Base-by-base conservation (phyloP, 2,888 invertebrate genomes). In the Sinelater perroti region DNA sequence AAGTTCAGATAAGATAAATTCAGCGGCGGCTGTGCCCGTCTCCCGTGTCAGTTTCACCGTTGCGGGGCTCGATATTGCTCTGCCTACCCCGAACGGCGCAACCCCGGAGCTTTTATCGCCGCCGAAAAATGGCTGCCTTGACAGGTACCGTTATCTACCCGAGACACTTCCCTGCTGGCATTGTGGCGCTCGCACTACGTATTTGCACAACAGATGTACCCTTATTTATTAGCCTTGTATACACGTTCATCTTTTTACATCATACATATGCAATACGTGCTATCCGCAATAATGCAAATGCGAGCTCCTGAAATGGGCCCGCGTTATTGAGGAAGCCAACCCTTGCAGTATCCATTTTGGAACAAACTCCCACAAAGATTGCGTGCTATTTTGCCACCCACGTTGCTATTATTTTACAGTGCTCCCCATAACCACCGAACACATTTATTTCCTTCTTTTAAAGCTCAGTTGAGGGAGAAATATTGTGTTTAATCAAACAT, bases 71-170 rank as follows among this genome's bases (percentile, higher is more conserved):
- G 40, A 47, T 45, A 46, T 46, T 53, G 33, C 46, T 24, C 53
- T 53, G 46, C 31, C 31, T 31, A 40, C 55, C 45, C 45, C 40
- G 36, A 49, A 55, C 47, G 49, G 49, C 49, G 42, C 40, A 42
- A 42, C 42, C 55, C 40, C 33, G 40, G 35, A 31, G 55, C 55
- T 55, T 55, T 55, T 55, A 55, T 55, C 55, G 55, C 55, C 16
- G 49, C 47, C 55, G 55, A 55, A 55, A 55, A 55, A 55, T 47
- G 55, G 47, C 42, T 55, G 55, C 55, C 49, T 49, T 55, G 55
- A 55, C 55, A 55, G 47, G 47, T 55, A 49, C 47, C 49, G 47
- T 55, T 55, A 55, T 55, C 55, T 55, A 42, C 55, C 47, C 47
- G 31, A 55, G 55, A 55, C 55, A 55, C 38, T 46, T 55, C 46